Evolutionary conservation across 2,888 invertebrate species (phyloP).

Genomic region (Drosophila sordidapex): DNA sequence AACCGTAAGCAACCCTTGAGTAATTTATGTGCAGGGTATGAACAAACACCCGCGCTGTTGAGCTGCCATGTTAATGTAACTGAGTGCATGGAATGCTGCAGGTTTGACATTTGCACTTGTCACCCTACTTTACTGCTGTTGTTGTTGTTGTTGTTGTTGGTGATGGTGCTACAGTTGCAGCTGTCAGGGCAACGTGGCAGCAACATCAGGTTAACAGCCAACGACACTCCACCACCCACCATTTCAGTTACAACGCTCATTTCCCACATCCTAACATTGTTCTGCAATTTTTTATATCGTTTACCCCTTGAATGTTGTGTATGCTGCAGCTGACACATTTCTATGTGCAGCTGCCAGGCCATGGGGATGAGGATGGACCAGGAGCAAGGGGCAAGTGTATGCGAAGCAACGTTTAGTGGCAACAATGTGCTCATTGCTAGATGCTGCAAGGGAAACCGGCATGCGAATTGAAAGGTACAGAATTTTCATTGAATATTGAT

Average conservation of each 20-base stretch:
- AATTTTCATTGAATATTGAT: constrained; percentile 23
- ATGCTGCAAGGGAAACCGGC: constrained; percentile 17
- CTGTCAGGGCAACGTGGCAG: constrained; percentile 42
- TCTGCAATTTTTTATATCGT: constrained; percentile 66
- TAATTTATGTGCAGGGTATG: constrained; percentile 34
- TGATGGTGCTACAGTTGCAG: constrained; percentile 27
- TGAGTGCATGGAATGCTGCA: constrained; percentile 48
- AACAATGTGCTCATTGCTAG: constrained; percentile 15
- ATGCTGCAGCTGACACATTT: constrained; percentile 54
- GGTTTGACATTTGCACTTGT: constrained; percentile 66
- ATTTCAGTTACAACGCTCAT: not conserved
- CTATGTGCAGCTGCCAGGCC: constrained; percentile 9
- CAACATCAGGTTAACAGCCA: constrained; percentile 36
- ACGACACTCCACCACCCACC: not conserved
- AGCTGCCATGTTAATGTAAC: constrained; percentile 51
- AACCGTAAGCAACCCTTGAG: not conserved
- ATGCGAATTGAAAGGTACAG: constrained; percentile 30
- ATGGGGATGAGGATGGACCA: not conserved
- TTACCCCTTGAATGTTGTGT: constrained; percentile 62
- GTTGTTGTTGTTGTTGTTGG: constrained; percentile 9
- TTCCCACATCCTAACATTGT: not conserved
- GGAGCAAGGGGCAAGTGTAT: constrained; percentile 6
- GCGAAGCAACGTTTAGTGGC: constrained; percentile 35
- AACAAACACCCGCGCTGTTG: constrained; percentile 30
- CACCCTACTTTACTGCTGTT: constrained; percentile 39